Conservation (phyloP, 2,113 vertebrate genomes). For the Hyla sarda region DNA sequence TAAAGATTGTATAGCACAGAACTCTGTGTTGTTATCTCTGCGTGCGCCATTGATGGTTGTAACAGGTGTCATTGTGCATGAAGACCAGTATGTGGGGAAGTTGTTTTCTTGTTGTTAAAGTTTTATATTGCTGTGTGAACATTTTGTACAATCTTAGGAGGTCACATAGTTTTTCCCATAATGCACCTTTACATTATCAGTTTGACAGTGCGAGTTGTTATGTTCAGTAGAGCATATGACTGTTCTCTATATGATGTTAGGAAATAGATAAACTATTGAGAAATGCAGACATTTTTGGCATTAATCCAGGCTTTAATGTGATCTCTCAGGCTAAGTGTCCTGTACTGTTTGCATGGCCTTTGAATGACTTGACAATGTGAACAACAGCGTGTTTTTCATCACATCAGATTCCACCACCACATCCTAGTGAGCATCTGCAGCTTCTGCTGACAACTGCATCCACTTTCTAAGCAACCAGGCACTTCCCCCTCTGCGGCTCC, state of each 20-base stretch:
- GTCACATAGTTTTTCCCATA: neutral
- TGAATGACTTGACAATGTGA: neutral
- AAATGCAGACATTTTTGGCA: constrained; percentile 8
- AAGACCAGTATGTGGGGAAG: no score
- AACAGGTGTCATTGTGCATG: no score
- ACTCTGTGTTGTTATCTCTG: no score
- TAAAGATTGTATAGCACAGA: no score
- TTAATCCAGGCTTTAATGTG: neutral
- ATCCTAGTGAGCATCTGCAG: no score
- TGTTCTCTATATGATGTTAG: neutral
- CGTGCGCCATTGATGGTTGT: no score
- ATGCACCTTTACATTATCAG: neutral
- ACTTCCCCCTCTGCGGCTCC: no score
- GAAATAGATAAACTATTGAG: constrained; percentile 31
- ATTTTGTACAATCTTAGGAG: neutral
- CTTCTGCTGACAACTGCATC: no score
- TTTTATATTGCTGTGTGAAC: neutral
- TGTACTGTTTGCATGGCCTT: neutral
- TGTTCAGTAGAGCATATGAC: neutral
- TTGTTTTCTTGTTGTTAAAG: neutral
- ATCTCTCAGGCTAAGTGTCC: neutral
- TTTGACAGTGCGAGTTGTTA: neutral
- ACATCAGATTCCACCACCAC: neutral
- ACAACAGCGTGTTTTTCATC: neutral
- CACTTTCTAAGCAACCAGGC: no score